A percentile compares a stretch with the other conserved stretches of the same genome.
Conservation (phyloP, 2,113 vertebrate genomes). For the Pithys albifrons region DNA sequence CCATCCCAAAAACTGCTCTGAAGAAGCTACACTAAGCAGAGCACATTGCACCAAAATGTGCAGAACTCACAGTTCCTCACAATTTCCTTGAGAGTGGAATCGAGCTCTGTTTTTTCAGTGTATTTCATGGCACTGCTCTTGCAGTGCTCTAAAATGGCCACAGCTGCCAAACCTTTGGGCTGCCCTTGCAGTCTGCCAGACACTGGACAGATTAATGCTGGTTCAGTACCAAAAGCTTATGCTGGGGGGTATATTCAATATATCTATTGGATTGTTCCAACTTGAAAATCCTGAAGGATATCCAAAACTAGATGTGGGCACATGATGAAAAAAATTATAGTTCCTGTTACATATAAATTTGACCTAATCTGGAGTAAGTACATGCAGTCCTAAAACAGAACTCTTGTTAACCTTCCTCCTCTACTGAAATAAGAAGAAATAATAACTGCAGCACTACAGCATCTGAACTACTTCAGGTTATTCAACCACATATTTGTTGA, state of each 20-base stretch:
- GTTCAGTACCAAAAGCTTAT: neutral
- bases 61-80: neutral
- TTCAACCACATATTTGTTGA: neutral
- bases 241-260: neutral
- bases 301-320: neutral
- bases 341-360: neutral
- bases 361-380: neutral
- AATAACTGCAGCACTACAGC: neutral
- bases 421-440: neutral
- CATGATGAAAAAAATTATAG: neutral
- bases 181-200: neutral
- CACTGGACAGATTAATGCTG: neutral
- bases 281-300: neutral
- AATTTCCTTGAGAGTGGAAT: neutral
- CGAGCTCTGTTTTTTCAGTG: neutral
- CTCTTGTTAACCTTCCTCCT: neutral
- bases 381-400: neutral
- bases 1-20: neutral
- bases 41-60: neutral
- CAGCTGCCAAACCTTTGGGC: neutral
- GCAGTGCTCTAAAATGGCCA: neutral
- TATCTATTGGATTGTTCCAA: neutral
- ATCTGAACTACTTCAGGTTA: neutral
- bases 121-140: neutral
- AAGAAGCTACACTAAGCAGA: neutral